These are phyloP conservation scores for Leistus spinibarbis DNA, from an alignment of 2,888 invertebrate genomes.

Conservation along the genomic window DNA sequence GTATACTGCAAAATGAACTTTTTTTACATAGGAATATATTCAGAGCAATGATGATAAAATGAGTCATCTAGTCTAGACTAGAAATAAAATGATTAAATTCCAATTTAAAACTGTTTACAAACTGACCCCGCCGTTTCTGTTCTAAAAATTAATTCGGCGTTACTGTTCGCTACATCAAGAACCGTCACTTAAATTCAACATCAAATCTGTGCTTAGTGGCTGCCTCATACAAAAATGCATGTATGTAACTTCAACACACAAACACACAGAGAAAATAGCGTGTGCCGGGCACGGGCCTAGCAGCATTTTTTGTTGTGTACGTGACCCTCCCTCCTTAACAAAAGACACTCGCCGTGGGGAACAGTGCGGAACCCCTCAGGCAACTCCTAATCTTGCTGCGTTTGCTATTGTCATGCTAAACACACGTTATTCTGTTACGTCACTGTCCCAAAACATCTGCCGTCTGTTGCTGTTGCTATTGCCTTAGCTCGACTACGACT, in stretches of 20 bases:
- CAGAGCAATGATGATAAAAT: no score
- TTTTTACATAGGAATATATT: no score
- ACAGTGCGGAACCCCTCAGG: slow-evolving; percentile 7
- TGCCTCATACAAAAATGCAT: neutral
- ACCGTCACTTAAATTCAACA: neutral
- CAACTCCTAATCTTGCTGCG: slow-evolving; percentile 27
- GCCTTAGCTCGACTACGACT: no score
- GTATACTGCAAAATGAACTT: no score
- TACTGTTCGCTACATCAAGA: neutral
- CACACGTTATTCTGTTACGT: slow-evolving; percentile 10
- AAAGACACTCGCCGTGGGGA: slow-evolving; percentile 46
- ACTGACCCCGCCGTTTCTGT: no score
- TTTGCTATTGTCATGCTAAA: slow-evolving; percentile 26
- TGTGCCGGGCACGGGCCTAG: slow-evolving; percentile 34
- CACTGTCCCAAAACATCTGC: slow-evolving; percentile 25
- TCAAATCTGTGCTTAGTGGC: neutral
- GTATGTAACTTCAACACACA: slow-evolving; percentile 52
- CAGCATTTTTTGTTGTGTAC: slow-evolving; percentile 10
- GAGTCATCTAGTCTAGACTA: no score
- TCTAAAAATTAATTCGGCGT: neutral
- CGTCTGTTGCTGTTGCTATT: no score
- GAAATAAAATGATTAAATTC: no score
- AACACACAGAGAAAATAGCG: neutral
- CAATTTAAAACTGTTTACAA: no score
- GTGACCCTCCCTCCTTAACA: slow-evolving; percentile 26